Evolutionary conservation across 1,140 invertebrate species (phyloP).

Genomic region (Rhopalosiphum padi): DNA sequence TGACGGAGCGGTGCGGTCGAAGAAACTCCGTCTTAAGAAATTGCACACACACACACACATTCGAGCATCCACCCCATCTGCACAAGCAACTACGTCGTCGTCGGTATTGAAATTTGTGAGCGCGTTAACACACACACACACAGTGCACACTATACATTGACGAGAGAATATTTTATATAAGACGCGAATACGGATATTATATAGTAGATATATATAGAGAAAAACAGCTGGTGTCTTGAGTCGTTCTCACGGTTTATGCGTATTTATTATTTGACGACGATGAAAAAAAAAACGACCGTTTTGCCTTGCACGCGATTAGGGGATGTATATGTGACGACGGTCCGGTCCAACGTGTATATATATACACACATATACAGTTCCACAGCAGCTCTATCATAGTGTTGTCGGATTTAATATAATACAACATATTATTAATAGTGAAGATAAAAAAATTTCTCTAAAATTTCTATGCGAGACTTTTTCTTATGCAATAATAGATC

Average conservation of each 20-base stretch:
- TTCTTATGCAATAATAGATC: conserved; percentile 18
- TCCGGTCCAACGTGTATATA: background rate
- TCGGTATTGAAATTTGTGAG: background rate
- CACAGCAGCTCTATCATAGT: background rate
- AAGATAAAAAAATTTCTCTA: background rate
- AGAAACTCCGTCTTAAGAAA: background rate
- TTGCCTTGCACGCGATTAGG: background rate
- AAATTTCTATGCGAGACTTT: background rate
- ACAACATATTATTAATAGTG: background rate
- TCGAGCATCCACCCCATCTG: background rate
- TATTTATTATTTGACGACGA: conserved; percentile 9
- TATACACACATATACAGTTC: background rate
- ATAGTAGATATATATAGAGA: background rate
- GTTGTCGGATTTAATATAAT: background rate
- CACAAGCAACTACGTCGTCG: background rate
- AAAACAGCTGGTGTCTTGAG: conserved; percentile 29
- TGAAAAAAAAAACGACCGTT: background rate
- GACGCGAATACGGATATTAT: background rate
- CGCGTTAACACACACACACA: background rate
- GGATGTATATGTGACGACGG: background rate
- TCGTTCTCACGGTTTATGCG: conserved; percentile 28
- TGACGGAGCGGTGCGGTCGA: background rate
- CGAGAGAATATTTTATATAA: conserved; percentile 37
- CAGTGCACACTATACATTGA: background rate
- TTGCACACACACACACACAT: background rate